Base-by-base conservation (phyloP, 2,888 invertebrate species). In the Dicranocentrus wangi region DNA sequence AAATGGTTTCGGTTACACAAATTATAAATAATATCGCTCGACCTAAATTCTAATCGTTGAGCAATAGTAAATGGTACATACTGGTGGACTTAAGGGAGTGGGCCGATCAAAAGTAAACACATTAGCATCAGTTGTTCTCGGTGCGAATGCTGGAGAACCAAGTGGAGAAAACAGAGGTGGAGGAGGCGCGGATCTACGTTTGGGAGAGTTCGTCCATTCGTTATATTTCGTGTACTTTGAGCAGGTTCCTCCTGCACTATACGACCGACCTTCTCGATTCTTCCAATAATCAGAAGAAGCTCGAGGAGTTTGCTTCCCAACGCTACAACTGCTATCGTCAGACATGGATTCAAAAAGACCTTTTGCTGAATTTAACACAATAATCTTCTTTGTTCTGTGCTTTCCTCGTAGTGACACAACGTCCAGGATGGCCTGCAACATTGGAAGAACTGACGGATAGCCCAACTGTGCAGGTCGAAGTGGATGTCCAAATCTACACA, bases 361-460 rank as follows among this genome's bases (percentile, higher is more conserved):
- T 89, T 90, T 86, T 91, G 91, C 10, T 10, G 88, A 19, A 89
- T 88, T 60, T 91, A 88, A 39, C 2, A 79, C 42, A 2, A 79
- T 39, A 0, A 89, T 87, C 15, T 90, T 87, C 72, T 90, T 90
- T 81, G 87, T 79, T 42, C 84, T 83, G 17, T 89, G 88, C 58
- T 88, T 90, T 87, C 90, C 90, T 13, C 88, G 87, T 13, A 90
- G 85, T n/a, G 88, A 87, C 2, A 91, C 90, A 1, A 91, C 90
- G 82, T 91, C 91, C 8, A 91, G 89, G 17, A 92, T 88, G 7
- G 91, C 89, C 84, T 90, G 90, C 7, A 92, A 88, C 60, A 92
- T 88, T 1, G 90, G 89, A n/a, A 88, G 87, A 1, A 91, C 80
- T 10, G 89, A 90, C 2, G 90, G 88, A 85, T 88, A 91, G 0